Evolutionary conservation across 2,888 invertebrate genomes (phyloP), one percentile per base, ranked within the genome.

Genomic region (Scelioninae gen. 1): DNA sequence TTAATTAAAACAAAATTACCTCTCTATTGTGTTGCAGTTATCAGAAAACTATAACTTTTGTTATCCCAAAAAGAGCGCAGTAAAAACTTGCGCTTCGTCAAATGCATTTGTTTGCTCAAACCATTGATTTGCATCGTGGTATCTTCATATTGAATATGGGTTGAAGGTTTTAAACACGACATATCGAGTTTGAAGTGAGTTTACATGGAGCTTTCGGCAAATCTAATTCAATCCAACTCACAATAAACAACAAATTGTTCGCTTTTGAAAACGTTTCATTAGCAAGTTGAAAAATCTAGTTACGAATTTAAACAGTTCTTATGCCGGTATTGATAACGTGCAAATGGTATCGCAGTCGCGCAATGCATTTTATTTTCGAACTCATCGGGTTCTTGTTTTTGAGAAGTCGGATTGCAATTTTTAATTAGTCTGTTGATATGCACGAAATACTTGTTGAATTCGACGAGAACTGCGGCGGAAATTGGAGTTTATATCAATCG

Each of bases 131-230:
- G 43, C 38, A 38, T 15, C 45, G 23, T 45, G 45, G 74, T 75
- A 82, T 77, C 66, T 74, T 75, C 60, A 65, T 82, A 77, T 79
- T 47, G 74, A 77, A 85, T 65, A 60, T 75, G 80, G 74, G 80
- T 83, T 79, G 72, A 69, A 79, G 69, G 74, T 71, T 82, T 77
- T 63, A 68, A 76, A 72, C 76, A 71, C 45, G 47, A 11, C 23
- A 63, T 71, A 74, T 80, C 49, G 79, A 81, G 71, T 81, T 84
- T 68, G 13, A 51, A 75, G 68, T 55, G 76, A 78, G 56, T 82
- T 80, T 74, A 51, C 47, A 63, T 38, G 66, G 15, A 40, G 55
- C 45, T 43, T 32, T 40, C 11, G 56, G 15, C 31, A 55, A 62
- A 63, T 69, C 68, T 82, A 74, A 82, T 77, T 77, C 66, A 77